These are phyloP conservation scores for Sylvicola cinctus DNA, from an alignment of 2,888 invertebrate genomes.

Conservation along the genomic window DNA sequence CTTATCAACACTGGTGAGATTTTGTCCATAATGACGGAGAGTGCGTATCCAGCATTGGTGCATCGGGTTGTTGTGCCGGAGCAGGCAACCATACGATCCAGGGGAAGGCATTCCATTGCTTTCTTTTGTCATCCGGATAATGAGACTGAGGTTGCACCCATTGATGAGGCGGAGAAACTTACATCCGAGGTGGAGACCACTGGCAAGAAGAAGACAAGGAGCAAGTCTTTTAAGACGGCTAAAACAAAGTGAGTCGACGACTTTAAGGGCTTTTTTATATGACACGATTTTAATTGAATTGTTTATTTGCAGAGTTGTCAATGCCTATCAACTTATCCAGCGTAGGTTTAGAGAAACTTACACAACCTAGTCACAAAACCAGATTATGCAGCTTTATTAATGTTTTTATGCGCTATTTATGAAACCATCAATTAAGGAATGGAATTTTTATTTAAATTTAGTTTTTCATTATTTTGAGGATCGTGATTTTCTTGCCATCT, in stretches of 20 bases:
- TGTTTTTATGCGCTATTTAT: too few relatives aligned
- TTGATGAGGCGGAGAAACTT: slow-evolving; percentile 26
- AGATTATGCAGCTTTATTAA: too few relatives aligned
- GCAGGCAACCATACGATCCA: slow-evolving; percentile 35
- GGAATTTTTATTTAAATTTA: too few relatives aligned
- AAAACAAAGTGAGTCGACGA: slow-evolving; percentile 24
- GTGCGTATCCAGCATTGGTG: slow-evolving; percentile 45
- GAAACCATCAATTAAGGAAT: too few relatives aligned
- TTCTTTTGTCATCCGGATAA: slow-evolving; percentile 58
- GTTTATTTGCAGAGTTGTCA: slow-evolving; percentile 33
- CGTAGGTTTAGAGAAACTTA: slow-evolving; percentile 50
- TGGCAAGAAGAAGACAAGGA: slow-evolving; percentile 18
- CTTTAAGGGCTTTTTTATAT: too few relatives aligned
- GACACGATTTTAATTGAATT: background rate
- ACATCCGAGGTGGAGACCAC: slow-evolving; percentile 13
- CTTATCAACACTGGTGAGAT: slow-evolving; percentile 56
- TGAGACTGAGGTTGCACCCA: slow-evolving; percentile 23
- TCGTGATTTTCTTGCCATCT: too few relatives aligned
- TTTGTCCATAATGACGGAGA: slow-evolving; percentile 52
- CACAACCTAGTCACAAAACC: slow-evolving; percentile 12
- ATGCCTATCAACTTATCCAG: slow-evolving; percentile 49
- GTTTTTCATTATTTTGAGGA: too few relatives aligned
- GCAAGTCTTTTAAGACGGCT: slow-evolving; percentile 25
- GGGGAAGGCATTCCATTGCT: slow-evolving; percentile 53
- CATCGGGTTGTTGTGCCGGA: slow-evolving; percentile 55